Base-by-base conservation (phyloP, 2,113 vertebrate genomes). In the Lonchura striata region DNA sequence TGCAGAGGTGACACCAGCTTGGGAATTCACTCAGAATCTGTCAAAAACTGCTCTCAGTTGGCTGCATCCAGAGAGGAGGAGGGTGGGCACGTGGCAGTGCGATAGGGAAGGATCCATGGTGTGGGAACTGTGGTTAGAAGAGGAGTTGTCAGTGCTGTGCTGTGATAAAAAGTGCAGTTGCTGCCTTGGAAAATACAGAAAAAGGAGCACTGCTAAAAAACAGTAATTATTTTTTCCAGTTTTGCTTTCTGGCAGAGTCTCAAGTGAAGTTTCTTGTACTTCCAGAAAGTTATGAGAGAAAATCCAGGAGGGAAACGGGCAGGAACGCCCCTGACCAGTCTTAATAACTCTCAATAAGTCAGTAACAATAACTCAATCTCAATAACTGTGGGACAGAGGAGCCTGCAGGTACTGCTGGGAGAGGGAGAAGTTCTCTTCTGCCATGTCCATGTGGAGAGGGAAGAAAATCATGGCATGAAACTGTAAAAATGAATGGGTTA, bases 291-390 rank as follows among this genome's bases (percentile, higher is more conserved):
- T 17, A 1, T 2, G 7, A 56, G 61, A 79, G 70, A 23, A 46
- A 68, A 76, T 47, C 33, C 75, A 54, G 65, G 28, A 72, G n/a
- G 24, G 46, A 27, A 9, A 3, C 9, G 82, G 33, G 56, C 30
- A 63, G 68, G 33, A 66, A 0, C 2, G 8, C 11, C 35, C 8
- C 6, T 0, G 3, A 3, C 17, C 13, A 28, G 39, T 37, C 11
- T 39, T 25, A 4, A 2, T n/a, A n/a, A n/a, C n/a, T 39, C 21
- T 65, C 0, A 0, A 23, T 25, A 7, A 13, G n/a, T n/a, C n/a
- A n/a, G n/a, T n/a, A n/a, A n/a, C 39, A 39, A 39, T 39, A 39
- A 39, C 39, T 39, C 39, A 39, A 2, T 39, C 21, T 65, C 0
- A 0, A 23, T 25, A 7, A 13, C 1, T 69, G 37, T 80, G 75